Percentiles rank a stretch among this genome's conserved stretches.
Evolutionary conservation across 1,140 invertebrate species (phyloP).

Genomic region (Drosophila tsacasi): DNA sequence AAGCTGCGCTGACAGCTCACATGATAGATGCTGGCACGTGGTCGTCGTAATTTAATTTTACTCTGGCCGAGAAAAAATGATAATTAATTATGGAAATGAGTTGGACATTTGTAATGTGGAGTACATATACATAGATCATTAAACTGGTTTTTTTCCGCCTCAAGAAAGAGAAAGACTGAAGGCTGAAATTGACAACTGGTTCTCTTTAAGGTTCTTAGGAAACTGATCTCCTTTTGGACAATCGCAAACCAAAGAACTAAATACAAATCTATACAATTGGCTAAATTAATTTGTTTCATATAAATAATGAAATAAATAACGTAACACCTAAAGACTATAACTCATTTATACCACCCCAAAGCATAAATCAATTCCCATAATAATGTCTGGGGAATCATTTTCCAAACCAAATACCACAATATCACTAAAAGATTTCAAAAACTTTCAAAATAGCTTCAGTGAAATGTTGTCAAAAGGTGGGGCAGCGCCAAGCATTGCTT

Average conservation of each 20-base stretch:
- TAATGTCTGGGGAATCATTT: conserved; percentile 18
- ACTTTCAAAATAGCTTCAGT: conserved; percentile 58
- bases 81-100: conserved; percentile 49
- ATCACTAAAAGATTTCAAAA: conserved; percentile 53
- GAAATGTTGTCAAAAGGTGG: conserved; percentile 44
- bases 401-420: conserved; percentile 20
- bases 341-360: conserved; percentile 4
- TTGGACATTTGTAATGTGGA: conserved; percentile 42
- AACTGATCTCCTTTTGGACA: conserved; percentile 14
- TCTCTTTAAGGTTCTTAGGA: not conserved
- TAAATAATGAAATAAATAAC: not conserved
- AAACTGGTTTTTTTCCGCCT: conserved; percentile 21
- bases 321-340: conserved; percentile 3
- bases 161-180: conserved; percentile 14
- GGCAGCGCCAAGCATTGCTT: conserved; percentile 64
- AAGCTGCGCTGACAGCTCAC: conserved; percentile 31
- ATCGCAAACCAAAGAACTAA: not conserved
- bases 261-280: not conserved
- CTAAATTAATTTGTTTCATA: not conserved
- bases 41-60: conserved; percentile 43
- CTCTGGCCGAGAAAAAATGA: conserved; percentile 35
- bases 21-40: conserved; percentile 49
- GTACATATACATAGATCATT: conserved; percentile 3
- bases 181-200: conserved; percentile 19
- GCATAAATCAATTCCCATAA: conserved; percentile 29